Evolutionary conservation across 1,140 invertebrate species (phyloP).

Genomic region (Microplitis mediator): DNA sequence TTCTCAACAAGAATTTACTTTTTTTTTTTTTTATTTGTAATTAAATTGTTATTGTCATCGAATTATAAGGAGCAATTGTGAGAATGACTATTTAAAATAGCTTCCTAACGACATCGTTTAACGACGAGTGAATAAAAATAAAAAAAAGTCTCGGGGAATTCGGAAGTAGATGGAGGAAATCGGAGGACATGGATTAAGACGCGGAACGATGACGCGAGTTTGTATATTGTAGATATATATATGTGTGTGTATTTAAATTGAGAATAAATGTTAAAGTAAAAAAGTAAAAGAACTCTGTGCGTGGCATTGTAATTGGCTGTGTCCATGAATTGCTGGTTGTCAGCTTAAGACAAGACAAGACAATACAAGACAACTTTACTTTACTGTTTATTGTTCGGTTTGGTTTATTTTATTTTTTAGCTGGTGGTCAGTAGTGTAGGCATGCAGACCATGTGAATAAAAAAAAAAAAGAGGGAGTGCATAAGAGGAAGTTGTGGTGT

Average conservation of each 20-base stretch:
- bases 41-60: too few species aligned
- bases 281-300: slow-evolving; percentile 3
- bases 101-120: background rate
- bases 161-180: slow-evolving; percentile 6
- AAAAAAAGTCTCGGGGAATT: background rate
- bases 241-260: background rate
- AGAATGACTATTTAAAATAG: background rate
- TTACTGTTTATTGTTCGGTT: background rate
- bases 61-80: too few species aligned
- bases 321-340: slow-evolving; percentile 16
- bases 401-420: background rate
- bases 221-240: too few species aligned
- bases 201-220: background rate
- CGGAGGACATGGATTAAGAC: background rate
- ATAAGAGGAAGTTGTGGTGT: slow-evolving; percentile 17
- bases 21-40: too few species aligned
- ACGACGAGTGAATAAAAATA: background rate
- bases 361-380: too few species aligned
- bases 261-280: background rate
- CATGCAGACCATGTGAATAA: background rate
- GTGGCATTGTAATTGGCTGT: slow-evolving; percentile 24
- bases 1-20: too few species aligned
- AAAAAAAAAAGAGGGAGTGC: slow-evolving; percentile 1
- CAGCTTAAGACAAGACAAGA: background rate
- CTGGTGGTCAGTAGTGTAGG: background rate